Evolutionary conservation across 2,888 invertebrate species (phyloP).

Genomic region (Andrena fulva): DNA sequence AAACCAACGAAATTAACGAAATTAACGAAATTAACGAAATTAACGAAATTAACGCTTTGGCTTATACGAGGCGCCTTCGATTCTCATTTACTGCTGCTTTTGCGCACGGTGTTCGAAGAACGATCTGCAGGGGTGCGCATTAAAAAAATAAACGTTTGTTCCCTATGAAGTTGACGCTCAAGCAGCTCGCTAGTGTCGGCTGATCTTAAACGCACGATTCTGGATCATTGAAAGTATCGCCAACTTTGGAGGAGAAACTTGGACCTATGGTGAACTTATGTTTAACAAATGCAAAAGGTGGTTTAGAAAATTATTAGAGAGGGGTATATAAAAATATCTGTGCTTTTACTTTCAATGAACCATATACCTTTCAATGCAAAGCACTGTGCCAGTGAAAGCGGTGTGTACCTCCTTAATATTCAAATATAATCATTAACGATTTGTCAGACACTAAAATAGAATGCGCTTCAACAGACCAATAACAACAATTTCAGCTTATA

Average conservation of each 20-base stretch:
- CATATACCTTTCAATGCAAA: not conserved
- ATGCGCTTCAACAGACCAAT: too few species aligned
- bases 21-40: slow-evolving; percentile 4
- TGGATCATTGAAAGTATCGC: slow-evolving; percentile 25
- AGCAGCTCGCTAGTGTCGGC: slow-evolving; percentile 28
- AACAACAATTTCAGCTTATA: too few species aligned
- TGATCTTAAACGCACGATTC: slow-evolving; percentile 19
- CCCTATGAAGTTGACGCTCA: slow-evolving; percentile 41
- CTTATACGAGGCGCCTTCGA: slow-evolving; percentile 12
- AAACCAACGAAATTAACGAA: slow-evolving; percentile 3
- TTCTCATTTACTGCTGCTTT: slow-evolving; percentile 15
- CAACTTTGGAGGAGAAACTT: not conserved
- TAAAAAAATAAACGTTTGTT: slow-evolving; percentile 61
- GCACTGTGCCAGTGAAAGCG: slow-evolving; percentile 15
- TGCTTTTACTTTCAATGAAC: slow-evolving; percentile 28
- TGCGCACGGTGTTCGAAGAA: not conserved
- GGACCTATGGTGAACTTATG: slow-evolving; percentile 1
- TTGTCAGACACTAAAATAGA: not conserved
- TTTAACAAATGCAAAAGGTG: slow-evolving; percentile 12
- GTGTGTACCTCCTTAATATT: not conserved
- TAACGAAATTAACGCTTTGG: slow-evolving; percentile 19
- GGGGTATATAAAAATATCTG: not conserved
- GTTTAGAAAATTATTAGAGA: not conserved
- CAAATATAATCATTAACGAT: not conserved
- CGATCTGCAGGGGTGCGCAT: slow-evolving; percentile 25